These are phyloP conservation scores for Diabrotica virgifera DNA, from an alignment of 1,140 invertebrate species.

Conservation along the genomic window DNA sequence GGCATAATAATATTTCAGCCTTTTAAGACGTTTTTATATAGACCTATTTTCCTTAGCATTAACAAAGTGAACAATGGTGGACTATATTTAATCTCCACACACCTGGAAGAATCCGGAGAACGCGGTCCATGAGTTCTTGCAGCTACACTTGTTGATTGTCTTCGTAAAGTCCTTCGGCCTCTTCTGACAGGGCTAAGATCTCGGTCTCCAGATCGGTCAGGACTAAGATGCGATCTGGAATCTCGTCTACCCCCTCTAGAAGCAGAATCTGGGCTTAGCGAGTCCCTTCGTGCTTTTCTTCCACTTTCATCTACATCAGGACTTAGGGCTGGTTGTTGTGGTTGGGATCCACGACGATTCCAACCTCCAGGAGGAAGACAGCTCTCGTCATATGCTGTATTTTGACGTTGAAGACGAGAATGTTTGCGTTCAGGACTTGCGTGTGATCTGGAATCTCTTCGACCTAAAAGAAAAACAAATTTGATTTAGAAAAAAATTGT, in stretches of 20 bases:
- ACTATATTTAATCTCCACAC: not conserved
- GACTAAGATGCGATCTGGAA: conserved; percentile 73
- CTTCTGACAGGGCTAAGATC: conserved; percentile 68
- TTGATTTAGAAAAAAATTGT: too few relatives aligned
- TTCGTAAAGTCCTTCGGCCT: conserved; percentile 62
- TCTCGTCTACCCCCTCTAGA: conserved; percentile 67
- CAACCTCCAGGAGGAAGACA: conserved; percentile 62
- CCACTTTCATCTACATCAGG: conserved; percentile 65
- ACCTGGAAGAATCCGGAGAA: conserved; percentile 59
- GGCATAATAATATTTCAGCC: too few relatives aligned
- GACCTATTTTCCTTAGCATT: not conserved
- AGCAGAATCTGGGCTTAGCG: conserved; percentile 83
- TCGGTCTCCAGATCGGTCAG: conserved; percentile 66
- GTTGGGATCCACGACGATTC: conserved; percentile 67
- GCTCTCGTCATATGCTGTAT: conserved; percentile 84
- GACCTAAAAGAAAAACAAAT: conserved; percentile 47
- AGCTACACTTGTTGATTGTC: conserved; percentile 77
- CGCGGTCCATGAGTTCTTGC: conserved; percentile 44
- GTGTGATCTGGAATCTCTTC: conserved; percentile 60
- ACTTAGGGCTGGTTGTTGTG: conserved; percentile 75
- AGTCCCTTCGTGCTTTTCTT: conserved; percentile 74
- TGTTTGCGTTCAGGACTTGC: conserved; percentile 67
- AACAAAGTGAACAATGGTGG: not conserved
- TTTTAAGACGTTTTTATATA: too few relatives aligned
- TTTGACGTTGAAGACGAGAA: conserved; percentile 76